A percentile compares a stretch with the other conserved stretches of the same genome.
Conservation (phyloP, 2,888 invertebrate genomes). For the Clunio marinus region DNA sequence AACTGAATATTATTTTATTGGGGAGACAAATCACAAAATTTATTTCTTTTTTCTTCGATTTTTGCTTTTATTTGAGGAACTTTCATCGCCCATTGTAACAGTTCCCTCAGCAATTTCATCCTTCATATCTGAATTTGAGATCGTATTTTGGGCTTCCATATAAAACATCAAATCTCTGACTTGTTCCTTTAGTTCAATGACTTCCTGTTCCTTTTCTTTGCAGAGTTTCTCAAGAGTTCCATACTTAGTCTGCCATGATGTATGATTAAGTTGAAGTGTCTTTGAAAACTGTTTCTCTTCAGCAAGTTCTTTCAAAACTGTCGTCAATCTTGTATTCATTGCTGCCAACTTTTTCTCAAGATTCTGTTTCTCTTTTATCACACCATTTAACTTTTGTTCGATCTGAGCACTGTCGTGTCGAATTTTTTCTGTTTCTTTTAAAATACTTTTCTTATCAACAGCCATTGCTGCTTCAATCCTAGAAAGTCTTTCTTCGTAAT, state of each 20-base stretch:
- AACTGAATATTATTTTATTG: too few relatives aligned
- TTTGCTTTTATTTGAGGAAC: background rate
- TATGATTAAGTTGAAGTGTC: slow-evolving; percentile 70
- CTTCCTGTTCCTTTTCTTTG: slow-evolving; percentile 58
- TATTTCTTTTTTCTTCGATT: slow-evolving; percentile 35
- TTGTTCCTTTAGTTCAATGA: slow-evolving; percentile 85
- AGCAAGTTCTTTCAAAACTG: slow-evolving; percentile 65
- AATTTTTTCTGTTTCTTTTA: slow-evolving; percentile 54
- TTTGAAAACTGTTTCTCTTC: slow-evolving; percentile 84
- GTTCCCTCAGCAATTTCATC: slow-evolving; percentile 43
- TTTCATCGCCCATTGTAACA: slow-evolving; percentile 3
- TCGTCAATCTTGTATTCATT: slow-evolving; percentile 59
- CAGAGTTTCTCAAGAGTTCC: slow-evolving; percentile 55
- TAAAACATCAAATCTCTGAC: slow-evolving; percentile 95
- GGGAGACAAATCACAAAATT: background rate
- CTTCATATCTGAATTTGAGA: slow-evolving; percentile 49
- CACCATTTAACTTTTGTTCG: slow-evolving; percentile 53
- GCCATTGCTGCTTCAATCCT: slow-evolving; percentile 53
- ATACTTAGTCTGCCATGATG: slow-evolving; percentile 65
- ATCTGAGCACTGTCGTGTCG: slow-evolving; percentile 53
- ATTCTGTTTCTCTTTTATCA: slow-evolving; percentile 62
- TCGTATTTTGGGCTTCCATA: slow-evolving; percentile 72
- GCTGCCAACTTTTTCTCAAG: slow-evolving; percentile 68
- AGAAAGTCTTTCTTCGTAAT: slow-evolving; percentile 78
- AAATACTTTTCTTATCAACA: slow-evolving; percentile 57